These are phyloP conservation scores for Hemicrepidius hirtus DNA, from an alignment of 2,888 invertebrate genomes.

Conservation along the genomic window DNA sequence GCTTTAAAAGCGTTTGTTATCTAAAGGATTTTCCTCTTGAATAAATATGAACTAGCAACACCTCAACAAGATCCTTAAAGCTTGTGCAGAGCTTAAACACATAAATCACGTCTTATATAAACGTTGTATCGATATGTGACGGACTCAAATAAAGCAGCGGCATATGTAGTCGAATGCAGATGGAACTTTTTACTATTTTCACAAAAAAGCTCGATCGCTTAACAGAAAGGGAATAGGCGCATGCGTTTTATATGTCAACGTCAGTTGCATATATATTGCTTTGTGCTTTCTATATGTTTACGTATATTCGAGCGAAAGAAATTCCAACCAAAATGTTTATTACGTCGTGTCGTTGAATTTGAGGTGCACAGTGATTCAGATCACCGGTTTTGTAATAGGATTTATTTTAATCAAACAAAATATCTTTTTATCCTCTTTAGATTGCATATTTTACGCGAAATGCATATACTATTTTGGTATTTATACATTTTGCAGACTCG, in stretches of 20 bases:
- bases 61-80: conserved; percentile 25
- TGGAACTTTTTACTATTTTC: conserved; percentile 35
- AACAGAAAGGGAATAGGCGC: conserved; percentile 29
- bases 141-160: conserved; percentile 36
- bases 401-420: conserved; percentile 22
- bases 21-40: conserved; percentile 20
- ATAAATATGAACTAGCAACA: conserved; percentile 22
- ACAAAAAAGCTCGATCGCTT: conserved; percentile 29
- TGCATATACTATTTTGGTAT: conserved; percentile 30
- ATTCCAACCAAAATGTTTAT: conserved; percentile 22
- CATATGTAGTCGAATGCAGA: conserved; percentile 41
- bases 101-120: conserved; percentile 37
- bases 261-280: conserved; percentile 34
- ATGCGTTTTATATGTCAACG: conserved; percentile 37
- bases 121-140: conserved; percentile 43
- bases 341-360: conserved; percentile 3
- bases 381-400: background rate
- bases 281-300: conserved; percentile 19
- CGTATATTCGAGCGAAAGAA: background rate
- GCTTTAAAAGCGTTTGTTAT: background rate
- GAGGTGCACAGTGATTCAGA: background rate
- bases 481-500: conserved; percentile 19
- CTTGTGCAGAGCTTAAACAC: conserved; percentile 31
- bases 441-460: conserved; percentile 34
- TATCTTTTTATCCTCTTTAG: conserved; percentile 31